Evolutionary conservation across 1,140 invertebrate genomes (phyloP).

Genomic region (Pseudoatta argentina): DNA sequence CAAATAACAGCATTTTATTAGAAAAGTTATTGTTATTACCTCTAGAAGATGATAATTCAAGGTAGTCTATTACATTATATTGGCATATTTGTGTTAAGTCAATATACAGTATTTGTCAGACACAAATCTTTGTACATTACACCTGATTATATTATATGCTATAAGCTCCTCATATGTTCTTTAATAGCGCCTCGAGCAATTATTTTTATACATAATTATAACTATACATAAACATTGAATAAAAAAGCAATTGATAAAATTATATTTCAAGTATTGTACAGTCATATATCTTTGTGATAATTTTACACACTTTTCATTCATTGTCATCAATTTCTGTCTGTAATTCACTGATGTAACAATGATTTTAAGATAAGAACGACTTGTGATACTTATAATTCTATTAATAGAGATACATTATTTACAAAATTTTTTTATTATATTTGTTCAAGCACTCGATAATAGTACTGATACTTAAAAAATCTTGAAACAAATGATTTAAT

Average conservation of each 20-base stretch:
- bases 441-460: constrained; percentile 17
- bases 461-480: background rate
- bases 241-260: constrained; percentile 9
- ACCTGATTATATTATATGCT: constrained; percentile 17
- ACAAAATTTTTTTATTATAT: constrained; percentile 47
- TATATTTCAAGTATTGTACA: constrained; percentile 21
- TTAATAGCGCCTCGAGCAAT: background rate
- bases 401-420: constrained; percentile 49
- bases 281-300: background rate
- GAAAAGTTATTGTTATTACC: constrained; percentile 35
- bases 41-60: background rate
- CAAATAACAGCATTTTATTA: background rate
- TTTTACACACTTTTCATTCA: constrained; percentile 6
- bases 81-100: background rate
- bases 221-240: background rate
- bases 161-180: background rate
- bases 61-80: background rate
- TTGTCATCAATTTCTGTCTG: constrained; percentile 18
- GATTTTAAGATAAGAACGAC: constrained; percentile 17
- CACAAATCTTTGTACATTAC: constrained; percentile 46
- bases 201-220: constrained; percentile 33
- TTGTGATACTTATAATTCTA: constrained; percentile 22
- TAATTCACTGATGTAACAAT: background rate
- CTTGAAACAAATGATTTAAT: background rate
- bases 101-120: constrained; percentile 22